Conservation (phyloP, 2,113 vertebrate species). For the Corythornis cristatus region DNA sequence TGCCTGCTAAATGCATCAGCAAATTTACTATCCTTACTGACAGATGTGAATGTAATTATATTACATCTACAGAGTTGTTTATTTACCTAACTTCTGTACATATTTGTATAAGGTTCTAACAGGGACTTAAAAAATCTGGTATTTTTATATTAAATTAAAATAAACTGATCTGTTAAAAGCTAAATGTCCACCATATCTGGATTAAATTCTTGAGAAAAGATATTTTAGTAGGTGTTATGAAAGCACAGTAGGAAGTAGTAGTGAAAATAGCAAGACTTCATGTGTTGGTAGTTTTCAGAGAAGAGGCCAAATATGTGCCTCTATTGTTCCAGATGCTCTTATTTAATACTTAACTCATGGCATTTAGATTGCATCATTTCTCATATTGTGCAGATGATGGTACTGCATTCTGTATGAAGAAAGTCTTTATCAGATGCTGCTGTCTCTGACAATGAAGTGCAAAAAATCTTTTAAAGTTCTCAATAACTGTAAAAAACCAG, state of each 20-base stretch:
- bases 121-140: background rate
- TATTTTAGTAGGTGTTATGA: background rate
- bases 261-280: background rate
- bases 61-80: background rate
- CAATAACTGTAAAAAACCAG: background rate
- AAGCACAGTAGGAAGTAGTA: background rate
- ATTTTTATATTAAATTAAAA: background rate
- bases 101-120: background rate
- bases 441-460: background rate
- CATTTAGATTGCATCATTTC: background rate
- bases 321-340: background rate
- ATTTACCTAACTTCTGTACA: background rate
- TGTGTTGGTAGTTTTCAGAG: background rate
- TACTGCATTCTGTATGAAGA: background rate
- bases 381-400: background rate
- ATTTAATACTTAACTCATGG: background rate
- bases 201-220: background rate
- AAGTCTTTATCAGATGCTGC: background rate
- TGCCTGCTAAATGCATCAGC: background rate
- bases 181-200: background rate
- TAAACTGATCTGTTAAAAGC: background rate
- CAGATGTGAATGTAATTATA: constrained; percentile 1
- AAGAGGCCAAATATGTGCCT: background rate
- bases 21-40: background rate
- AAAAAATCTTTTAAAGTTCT: background rate